Evolutionary conservation across 2,113 vertebrate genomes (phyloP).

Genomic region (Heteronetta atricapilla): DNA sequence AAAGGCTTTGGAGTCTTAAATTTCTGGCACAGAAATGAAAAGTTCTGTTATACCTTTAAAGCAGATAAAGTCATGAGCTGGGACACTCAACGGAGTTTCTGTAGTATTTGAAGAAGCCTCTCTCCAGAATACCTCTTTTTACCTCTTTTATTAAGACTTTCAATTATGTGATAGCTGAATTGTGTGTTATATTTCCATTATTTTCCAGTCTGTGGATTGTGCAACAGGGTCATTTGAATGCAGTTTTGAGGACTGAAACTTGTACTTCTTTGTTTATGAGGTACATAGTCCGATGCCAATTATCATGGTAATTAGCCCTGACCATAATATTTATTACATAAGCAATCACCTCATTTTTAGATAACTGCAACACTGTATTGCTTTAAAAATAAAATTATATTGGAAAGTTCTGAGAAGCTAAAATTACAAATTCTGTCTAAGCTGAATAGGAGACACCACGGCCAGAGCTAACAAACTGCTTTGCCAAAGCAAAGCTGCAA

Average conservation of each 20-base stretch:
- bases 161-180: background rate
- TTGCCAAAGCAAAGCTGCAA: background rate
- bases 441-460: background rate
- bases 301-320: background rate
- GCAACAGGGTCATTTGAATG: background rate
- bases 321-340: background rate
- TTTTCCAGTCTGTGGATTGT: background rate
- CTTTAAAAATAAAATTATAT: background rate
- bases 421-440: background rate
- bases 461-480: background rate
- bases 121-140: background rate
- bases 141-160: background rate
- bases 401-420: background rate
- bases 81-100: background rate
- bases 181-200: background rate
- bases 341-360: background rate
- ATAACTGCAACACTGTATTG: background rate
- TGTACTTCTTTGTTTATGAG: background rate
- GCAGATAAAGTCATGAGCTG: background rate
- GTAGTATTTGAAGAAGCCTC: background rate
- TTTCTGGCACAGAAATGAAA: background rate
- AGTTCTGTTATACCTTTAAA: background rate
- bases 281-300: background rate
- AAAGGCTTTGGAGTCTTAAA: background rate
- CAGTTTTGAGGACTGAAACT: background rate